Conservation (phyloP, 2,888 invertebrate species). For the Druceiella hillmani region DNA sequence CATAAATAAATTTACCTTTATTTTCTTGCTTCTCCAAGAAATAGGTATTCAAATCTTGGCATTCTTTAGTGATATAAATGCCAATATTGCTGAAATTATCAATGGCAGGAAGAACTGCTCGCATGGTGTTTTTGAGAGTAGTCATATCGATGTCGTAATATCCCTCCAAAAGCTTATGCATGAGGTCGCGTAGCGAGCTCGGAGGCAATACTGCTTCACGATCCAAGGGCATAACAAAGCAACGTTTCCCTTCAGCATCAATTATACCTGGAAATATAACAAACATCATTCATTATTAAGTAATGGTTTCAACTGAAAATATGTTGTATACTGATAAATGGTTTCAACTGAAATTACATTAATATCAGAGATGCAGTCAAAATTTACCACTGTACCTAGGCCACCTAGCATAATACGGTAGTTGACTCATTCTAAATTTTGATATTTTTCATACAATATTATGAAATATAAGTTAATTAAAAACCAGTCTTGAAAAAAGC, state of each 20-base stretch:
- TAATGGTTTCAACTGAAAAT: neutral
- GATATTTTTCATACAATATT: no score
- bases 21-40: conserved; percentile 61
- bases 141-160: conserved; percentile 80
- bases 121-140: conserved; percentile 70
- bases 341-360: no score
- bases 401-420: no score
- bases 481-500: no score
- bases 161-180: conserved; percentile 72
- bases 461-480: no score
- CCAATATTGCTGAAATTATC: conserved; percentile 59
- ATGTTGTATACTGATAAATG: conserved; percentile 1
- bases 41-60: conserved; percentile 66
- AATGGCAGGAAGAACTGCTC: conserved; percentile 66
- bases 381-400: no score
- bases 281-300: neutral
- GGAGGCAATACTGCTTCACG: conserved; percentile 72
- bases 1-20: conserved; percentile 49
- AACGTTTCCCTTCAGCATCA: conserved; percentile 66
- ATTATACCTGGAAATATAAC: conserved; percentile 58
- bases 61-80: conserved; percentile 54
- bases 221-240: conserved; percentile 89
- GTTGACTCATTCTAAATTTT: no score
- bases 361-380: neutral
- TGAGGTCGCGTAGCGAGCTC: conserved; percentile 69